A percentile compares a stretch with the other conserved stretches of the same genome.
These are phyloP conservation scores for Channa maculata DNA, from an alignment of 2,113 vertebrate species.

Conservation along the genomic window DNA sequence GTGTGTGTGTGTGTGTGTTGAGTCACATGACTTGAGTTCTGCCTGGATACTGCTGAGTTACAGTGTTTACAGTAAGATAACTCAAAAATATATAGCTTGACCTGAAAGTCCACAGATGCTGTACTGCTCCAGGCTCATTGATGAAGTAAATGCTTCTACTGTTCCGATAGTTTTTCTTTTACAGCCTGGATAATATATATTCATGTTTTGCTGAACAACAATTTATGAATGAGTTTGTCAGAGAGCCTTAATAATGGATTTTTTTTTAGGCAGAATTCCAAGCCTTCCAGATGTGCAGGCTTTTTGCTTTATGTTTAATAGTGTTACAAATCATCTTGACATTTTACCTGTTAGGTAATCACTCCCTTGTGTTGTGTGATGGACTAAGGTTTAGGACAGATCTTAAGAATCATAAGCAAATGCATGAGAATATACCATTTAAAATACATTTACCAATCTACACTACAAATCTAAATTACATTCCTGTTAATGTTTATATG, in stretches of 20 bases:
- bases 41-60: slow-evolving; percentile 66
- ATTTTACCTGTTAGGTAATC: too few species aligned
- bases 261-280: too few species aligned
- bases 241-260: neutral
- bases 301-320: too few species aligned
- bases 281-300: too few species aligned
- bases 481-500: neutral
- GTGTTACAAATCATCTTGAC: too few species aligned
- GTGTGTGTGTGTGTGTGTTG: neutral
- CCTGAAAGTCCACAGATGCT: slow-evolving; percentile 23
- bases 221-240: neutral
- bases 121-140: slow-evolving; percentile 10
- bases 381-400: too few species aligned
- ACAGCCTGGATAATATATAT: neutral
- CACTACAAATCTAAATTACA: neutral
- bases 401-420: too few species aligned
- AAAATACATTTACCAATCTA: too few species aligned
- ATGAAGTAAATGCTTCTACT: slow-evolving; percentile 16
- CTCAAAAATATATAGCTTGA: slow-evolving; percentile 42
- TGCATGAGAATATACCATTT: too few species aligned
- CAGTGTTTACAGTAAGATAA: slow-evolving; percentile 28
- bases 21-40: slow-evolving; percentile 70
- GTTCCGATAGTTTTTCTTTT: neutral
- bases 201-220: neutral
- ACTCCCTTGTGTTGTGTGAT: too few species aligned